A percentile compares a stretch with the other conserved stretches of the same genome.
Conservation (phyloP, 1,140 invertebrate species). For the Drosophila pallidifrons region DNA sequence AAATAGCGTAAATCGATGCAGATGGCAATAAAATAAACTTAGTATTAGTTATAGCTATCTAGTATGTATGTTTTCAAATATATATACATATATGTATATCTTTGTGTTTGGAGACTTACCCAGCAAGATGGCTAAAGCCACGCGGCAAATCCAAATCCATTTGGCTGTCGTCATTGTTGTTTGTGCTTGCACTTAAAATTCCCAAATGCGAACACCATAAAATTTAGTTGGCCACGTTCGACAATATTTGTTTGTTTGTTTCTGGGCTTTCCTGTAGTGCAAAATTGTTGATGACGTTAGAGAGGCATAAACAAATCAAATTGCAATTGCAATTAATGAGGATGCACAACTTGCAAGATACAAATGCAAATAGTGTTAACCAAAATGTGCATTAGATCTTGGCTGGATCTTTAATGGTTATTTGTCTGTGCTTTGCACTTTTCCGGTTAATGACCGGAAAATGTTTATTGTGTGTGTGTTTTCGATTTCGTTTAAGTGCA, state of each 20-base stretch:
- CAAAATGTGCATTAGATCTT: background rate
- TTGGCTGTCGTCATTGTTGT: slow-evolving; percentile 81
- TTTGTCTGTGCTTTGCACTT: slow-evolving; percentile 57
- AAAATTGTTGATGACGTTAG: background rate
- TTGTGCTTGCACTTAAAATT: slow-evolving; percentile 76
- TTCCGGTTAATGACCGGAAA: slow-evolving; percentile 78
- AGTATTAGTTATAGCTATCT: slow-evolving; percentile 12
- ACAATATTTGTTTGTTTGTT: slow-evolving; percentile 54
- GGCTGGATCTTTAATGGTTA: slow-evolving; percentile 49
- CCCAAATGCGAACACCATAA: slow-evolving; percentile 49
- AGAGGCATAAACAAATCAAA: slow-evolving; percentile 71
- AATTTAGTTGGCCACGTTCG: slow-evolving; percentile 31
- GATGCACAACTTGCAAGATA: slow-evolving; percentile 4
- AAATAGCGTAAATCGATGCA: slow-evolving; percentile 60
- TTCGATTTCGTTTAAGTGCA: slow-evolving; percentile 11
- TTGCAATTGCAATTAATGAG: slow-evolving; percentile 69
- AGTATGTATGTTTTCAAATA: too few species aligned
- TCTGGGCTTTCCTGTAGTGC: slow-evolving; percentile 45
- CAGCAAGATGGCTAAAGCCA: slow-evolving; percentile 67
- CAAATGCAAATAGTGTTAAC: background rate
- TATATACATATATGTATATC: background rate
- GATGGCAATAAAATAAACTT: slow-evolving; percentile 63
- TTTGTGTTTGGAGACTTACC: slow-evolving; percentile 48
- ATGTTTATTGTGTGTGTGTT: slow-evolving; percentile 23
- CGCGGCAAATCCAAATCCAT: slow-evolving; percentile 73